phyloP scores from a whole-genome alignment of 2,113 vertebrate species.

The Cololabis saira region DNA sequence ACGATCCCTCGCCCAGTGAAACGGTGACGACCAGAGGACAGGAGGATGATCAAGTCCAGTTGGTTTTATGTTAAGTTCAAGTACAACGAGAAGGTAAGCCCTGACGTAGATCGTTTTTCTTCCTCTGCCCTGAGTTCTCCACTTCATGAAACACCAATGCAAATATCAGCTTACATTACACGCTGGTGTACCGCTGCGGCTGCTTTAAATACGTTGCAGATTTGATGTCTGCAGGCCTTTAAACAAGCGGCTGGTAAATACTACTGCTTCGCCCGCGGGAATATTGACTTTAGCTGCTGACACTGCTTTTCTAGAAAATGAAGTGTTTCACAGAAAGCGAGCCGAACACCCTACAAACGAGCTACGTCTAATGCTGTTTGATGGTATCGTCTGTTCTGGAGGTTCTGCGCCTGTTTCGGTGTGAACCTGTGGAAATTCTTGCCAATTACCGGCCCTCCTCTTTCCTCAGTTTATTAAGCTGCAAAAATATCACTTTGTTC shows the following conservation, averaged over 20 bases:
- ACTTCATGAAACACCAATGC: background rate
- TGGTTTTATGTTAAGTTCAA: constrained; percentile 99
- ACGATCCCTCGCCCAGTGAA: constrained; percentile 19
- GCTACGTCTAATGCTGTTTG: background rate
- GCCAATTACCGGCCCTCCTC: background rate
- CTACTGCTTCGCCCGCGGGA: constrained; percentile 15
- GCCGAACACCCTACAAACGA: background rate
- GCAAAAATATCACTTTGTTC: background rate
- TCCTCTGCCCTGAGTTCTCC: background rate
- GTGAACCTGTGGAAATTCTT: background rate
- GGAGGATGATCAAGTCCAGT: constrained; percentile 97
- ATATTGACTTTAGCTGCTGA: constrained; percentile 29
- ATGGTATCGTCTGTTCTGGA: constrained; percentile 6
- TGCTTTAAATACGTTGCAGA: constrained; percentile 33
- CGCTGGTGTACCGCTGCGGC: constrained; percentile 1
- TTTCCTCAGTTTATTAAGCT: background rate
- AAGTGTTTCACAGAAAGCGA: constrained; percentile 21
- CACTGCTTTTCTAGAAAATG: constrained; percentile 21
- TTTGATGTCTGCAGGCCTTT: constrained; percentile 24
- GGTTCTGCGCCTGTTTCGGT: background rate
- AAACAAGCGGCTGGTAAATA: constrained; percentile 26
- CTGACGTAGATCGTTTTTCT: constrained; percentile 4
- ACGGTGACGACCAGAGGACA: constrained; percentile 45
- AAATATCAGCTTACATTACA: background rate
- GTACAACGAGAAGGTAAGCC: constrained; percentile 95